phyloP scores from a whole-genome alignment of 2,113 vertebrate genomes.

The Phalacrocorax brasilianus region DNA sequence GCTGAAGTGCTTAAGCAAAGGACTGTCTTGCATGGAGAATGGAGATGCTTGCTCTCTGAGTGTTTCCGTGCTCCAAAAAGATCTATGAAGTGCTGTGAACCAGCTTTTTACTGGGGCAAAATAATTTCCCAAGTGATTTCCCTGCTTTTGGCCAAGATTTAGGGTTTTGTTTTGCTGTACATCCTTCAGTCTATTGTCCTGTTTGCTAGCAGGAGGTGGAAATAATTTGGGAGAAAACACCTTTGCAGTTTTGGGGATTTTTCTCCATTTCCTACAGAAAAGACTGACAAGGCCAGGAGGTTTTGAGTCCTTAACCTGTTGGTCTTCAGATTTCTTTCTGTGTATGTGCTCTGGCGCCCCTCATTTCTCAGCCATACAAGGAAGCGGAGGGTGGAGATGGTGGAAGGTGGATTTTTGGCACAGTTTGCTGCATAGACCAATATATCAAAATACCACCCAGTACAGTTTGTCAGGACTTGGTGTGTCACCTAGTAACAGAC shows the following conservation, averaged over 20 bases:
- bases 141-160: not conserved
- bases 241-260: not conserved
- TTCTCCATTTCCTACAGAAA: not conserved
- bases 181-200: not conserved
- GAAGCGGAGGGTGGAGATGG: not conserved
- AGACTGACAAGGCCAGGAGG: not conserved
- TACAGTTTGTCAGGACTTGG: conserved; percentile 11
- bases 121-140: not conserved
- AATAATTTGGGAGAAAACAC: not conserved
- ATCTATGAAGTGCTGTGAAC: not conserved
- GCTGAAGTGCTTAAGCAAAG: not conserved
- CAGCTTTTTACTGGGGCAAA: not conserved
- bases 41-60: not conserved
- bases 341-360: not conserved
- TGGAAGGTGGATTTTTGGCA: not conserved
- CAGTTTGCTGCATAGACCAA: not conserved
- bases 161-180: not conserved
- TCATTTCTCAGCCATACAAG: not conserved
- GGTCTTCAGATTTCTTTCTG: not conserved
- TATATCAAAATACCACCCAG: conserved; percentile 7
- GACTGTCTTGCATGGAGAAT: not conserved
- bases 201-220: not conserved
- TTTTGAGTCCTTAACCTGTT: not conserved
- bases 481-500: conserved; percentile 60
- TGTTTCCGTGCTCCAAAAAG: not conserved